Conservation (phyloP, 2,113 vertebrate species). For the Ahaetulla prasina region DNA sequence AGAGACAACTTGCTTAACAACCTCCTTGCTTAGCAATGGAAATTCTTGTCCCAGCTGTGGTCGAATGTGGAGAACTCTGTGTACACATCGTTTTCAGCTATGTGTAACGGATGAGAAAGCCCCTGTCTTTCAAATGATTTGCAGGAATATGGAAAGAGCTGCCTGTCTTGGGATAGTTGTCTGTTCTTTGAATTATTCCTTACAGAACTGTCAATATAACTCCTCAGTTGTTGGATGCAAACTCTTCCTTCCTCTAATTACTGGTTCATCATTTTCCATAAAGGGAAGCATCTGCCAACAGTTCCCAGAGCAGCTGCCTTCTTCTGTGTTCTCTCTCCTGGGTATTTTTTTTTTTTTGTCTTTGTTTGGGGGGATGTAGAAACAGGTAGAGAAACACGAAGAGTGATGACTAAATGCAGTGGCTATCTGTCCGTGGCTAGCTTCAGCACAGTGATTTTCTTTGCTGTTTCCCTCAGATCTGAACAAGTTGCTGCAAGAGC, state of each 20-base stretch:
- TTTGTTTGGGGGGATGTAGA: no score
- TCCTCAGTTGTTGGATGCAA: not conserved
- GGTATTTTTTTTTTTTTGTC: not conserved
- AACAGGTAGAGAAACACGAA: not conserved
- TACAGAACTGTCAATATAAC: slow-evolving; percentile 15
- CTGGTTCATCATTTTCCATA: slow-evolving; percentile 26
- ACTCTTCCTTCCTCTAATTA: slow-evolving; percentile 27
- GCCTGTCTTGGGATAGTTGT: not conserved
- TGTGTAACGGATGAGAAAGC: not conserved
- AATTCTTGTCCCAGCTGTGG: not conserved
- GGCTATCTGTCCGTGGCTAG: not conserved
- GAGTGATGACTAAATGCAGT: not conserved
- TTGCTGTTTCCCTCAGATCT: not conserved
- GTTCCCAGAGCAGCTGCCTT: slow-evolving; percentile 21
- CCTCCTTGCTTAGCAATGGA: not conserved
- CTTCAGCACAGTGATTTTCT: not conserved
- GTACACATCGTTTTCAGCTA: not conserved
- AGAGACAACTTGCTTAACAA: not conserved
- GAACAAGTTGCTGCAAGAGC: not conserved
- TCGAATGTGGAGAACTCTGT: not conserved
- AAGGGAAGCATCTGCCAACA: slow-evolving; percentile 20
- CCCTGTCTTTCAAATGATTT: not conserved
- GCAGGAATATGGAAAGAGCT: not conserved
- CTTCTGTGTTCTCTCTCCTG: not conserved
- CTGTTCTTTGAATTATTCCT: not conserved